A percentile compares a stretch with the other conserved stretches of the same genome.
Conservation (phyloP, 2,888 invertebrate genomes). For the Synergus laeviventris region DNA sequence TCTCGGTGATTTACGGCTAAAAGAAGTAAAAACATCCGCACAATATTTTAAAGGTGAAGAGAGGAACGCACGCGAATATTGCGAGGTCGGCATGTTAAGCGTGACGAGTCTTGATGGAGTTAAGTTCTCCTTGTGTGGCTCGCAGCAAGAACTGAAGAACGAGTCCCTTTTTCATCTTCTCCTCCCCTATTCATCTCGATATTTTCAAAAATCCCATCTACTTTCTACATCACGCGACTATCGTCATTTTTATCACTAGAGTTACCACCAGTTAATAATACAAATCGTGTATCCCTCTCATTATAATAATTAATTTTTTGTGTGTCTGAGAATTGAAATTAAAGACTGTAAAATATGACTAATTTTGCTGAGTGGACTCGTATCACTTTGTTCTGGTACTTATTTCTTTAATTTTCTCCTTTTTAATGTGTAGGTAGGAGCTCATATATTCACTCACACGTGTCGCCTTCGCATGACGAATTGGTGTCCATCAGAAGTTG, state of each 20-base stretch:
- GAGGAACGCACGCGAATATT: conserved; percentile 56
- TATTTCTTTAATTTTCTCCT: not conserved
- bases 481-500: conserved; percentile 66
- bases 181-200: conserved; percentile 39
- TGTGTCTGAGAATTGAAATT: not conserved
- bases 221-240: not conserved
- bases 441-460: conserved; percentile 40
- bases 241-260: not conserved
- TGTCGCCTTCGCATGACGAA: conserved; percentile 68
- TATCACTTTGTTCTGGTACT: not conserved
- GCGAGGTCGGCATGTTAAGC: conserved; percentile 69
- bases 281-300: not conserved
- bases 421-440: not conserved
- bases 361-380: not conserved
- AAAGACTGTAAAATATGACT: not conserved
- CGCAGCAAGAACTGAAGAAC: conserved; percentile 65
- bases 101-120: conserved; percentile 72
- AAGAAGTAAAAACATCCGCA: not conserved
- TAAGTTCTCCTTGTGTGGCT: conserved; percentile 67
- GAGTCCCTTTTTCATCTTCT: conserved; percentile 63
- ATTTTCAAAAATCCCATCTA: not conserved
- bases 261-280: not conserved
- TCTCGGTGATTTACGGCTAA: not conserved
- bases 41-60: not conserved
- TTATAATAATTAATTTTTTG: not conserved